Percentiles rank a stretch among this genome's conserved stretches.
Evolutionary conservation across 1,140 invertebrate genomes (phyloP).

Genomic region (Olivierus martensii): DNA sequence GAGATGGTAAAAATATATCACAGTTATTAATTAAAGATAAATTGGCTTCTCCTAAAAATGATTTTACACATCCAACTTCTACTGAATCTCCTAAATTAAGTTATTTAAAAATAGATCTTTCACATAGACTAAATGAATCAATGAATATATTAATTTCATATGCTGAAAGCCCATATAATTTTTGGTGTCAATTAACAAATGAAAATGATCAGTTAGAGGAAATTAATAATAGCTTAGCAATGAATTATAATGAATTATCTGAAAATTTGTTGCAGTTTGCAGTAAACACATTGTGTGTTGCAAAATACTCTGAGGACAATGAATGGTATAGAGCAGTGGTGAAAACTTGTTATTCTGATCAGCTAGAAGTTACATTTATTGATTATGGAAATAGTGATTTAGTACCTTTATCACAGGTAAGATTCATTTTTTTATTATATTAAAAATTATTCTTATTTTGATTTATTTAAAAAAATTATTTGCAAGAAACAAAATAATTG

Average conservation of each 20-base stretch:
- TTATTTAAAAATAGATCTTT: no score
- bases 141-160: constrained; percentile 19
- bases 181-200: constrained; percentile 26
- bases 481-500: no score
- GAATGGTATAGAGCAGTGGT: constrained; percentile 66
- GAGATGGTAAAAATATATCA: constrained; percentile 5
- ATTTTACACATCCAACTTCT: no score
- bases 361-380: constrained; percentile 7
- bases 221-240: background rate
- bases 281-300: constrained; percentile 49
- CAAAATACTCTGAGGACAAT: constrained; percentile 53
- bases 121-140: no score
- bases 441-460: no score
- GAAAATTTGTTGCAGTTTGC: background rate
- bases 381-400: constrained; percentile 7
- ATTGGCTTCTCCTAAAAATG: background rate
- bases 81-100: no score
- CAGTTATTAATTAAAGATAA: constrained; percentile 13
- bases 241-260: no score
- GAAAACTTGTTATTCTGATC: constrained; percentile 39
- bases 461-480: no score
- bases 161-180: constrained; percentile 26
- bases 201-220: constrained; percentile 20
- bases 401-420: no score
- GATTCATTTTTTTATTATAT: no score